Conservation (phyloP, 1,140 invertebrate species). For the Aplysia californica region DNA sequence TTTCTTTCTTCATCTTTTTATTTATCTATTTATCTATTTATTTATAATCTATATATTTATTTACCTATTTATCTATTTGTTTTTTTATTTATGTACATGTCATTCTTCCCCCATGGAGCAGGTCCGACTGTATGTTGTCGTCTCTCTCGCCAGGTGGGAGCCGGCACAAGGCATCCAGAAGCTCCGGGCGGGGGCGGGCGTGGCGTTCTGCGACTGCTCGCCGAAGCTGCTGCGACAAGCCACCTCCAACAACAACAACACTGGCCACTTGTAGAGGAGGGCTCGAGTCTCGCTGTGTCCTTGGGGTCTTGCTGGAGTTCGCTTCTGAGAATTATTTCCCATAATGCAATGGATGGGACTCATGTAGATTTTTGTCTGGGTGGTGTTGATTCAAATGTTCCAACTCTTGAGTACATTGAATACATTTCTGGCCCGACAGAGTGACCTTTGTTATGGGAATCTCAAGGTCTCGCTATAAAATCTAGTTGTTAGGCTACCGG, state of each 20-base stretch:
- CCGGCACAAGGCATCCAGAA: slow-evolving; percentile 59
- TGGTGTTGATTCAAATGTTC: too few species aligned
- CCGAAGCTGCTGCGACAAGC: slow-evolving; percentile 31
- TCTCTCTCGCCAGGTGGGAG: slow-evolving; percentile 56
- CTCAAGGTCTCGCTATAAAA: too few species aligned
- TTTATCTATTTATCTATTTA: too few species aligned
- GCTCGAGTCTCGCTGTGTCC: neutral
- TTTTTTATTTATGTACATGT: too few species aligned
- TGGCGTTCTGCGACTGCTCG: slow-evolving; percentile 48
- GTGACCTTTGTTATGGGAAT: neutral
- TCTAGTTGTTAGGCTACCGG: too few species aligned
- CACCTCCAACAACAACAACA: slow-evolving; percentile 17
- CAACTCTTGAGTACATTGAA: too few species aligned
- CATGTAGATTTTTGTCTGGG: neutral
- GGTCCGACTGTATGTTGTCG: too few species aligned
- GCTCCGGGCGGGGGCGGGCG: slow-evolving; percentile 60
- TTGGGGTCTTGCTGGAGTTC: neutral
- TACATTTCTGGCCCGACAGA: neutral
- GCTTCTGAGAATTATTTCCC: neutral
- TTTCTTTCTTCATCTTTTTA: too few species aligned
- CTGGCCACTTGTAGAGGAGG: slow-evolving; percentile 31
- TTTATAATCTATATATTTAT: too few species aligned
- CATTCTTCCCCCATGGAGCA: too few species aligned
- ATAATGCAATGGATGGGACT: neutral
- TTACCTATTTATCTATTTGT: too few species aligned